A percentile compares a stretch with the other conserved stretches of the same genome.
Conservation (phyloP, 2,113 vertebrate species). For the Mobula birostris region DNA sequence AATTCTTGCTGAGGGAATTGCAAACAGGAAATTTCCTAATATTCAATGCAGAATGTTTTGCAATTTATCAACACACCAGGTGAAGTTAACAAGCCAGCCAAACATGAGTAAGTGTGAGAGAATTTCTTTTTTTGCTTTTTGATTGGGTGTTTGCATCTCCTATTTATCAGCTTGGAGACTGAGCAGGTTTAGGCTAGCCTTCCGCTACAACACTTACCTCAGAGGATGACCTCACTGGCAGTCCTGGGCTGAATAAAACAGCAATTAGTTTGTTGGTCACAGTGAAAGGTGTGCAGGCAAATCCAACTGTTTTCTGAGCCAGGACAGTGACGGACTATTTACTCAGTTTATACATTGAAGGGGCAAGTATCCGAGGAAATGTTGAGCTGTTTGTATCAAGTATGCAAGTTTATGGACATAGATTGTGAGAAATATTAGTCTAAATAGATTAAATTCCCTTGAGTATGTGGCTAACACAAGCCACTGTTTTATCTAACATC, state of each 20-base stretch:
- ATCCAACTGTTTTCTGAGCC: neutral
- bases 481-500: too few relatives aligned
- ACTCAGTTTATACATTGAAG: neutral
- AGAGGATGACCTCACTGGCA: neutral
- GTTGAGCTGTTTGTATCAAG: neutral
- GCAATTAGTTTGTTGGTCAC: neutral
- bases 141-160: neutral
- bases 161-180: neutral
- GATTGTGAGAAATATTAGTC: too few relatives aligned
- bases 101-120: neutral
- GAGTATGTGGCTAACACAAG: too few relatives aligned
- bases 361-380: neutral
- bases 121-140: neutral
- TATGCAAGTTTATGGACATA: too few relatives aligned
- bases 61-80: neutral
- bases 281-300: neutral
- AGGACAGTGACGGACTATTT: neutral
- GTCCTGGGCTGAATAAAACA: neutral
- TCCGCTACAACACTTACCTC: neutral
- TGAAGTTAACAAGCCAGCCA: neutral
- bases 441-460: too few relatives aligned
- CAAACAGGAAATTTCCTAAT: neutral
- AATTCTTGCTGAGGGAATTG: neutral
- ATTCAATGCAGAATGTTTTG: neutral
- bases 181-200: neutral